Percentiles rank a stretch among this genome's conserved stretches.
Conservation (phyloP, 2,888 invertebrate genomes). For the Amitus sp. region DNA sequence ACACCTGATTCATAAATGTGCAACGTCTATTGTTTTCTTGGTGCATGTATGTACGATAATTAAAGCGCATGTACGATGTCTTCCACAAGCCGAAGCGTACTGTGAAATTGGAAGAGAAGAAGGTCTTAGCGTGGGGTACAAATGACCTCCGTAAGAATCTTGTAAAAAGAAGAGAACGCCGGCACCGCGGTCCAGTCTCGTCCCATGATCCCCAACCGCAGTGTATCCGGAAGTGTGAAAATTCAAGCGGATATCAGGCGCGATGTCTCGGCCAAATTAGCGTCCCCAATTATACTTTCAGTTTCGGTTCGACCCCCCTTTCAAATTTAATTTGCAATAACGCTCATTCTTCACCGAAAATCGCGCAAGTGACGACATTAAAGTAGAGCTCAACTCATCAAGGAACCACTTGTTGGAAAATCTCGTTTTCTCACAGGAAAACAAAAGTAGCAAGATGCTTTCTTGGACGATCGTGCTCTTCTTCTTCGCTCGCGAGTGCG, state of each 20-base stretch:
- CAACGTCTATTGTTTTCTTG: no score
- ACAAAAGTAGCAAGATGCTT: slow-evolving; percentile 16
- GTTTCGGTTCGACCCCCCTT: no score
- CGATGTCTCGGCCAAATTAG: no score
- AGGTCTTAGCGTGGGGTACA: slow-evolving; percentile 41
- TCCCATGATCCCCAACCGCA: slow-evolving; percentile 14
- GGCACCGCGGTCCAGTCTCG: slow-evolving; percentile 48
- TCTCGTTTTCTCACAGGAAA: no score
- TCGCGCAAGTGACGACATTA: no score
- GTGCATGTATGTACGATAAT: no score
- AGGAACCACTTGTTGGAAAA: no score
- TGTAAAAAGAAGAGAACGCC: slow-evolving; percentile 51
- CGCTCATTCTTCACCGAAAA: no score
- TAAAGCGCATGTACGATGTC: no score
- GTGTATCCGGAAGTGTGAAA: slow-evolving; percentile 13
- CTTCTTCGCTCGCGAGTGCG: slow-evolving; percentile 20
- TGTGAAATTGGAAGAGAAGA: slow-evolving; percentile 5
- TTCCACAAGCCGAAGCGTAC: background rate
- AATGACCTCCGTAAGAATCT: slow-evolving; percentile 49
- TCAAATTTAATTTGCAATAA: no score
- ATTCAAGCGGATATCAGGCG: background rate
- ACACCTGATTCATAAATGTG: no score
- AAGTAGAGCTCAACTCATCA: background rate
- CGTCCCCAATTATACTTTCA: no score
- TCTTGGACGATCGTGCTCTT: slow-evolving; percentile 12